A percentile compares a stretch with the other conserved stretches of the same genome.
Evolutionary conservation across 2,888 invertebrate species (phyloP).

Genomic region (Tiphia femorata): DNA sequence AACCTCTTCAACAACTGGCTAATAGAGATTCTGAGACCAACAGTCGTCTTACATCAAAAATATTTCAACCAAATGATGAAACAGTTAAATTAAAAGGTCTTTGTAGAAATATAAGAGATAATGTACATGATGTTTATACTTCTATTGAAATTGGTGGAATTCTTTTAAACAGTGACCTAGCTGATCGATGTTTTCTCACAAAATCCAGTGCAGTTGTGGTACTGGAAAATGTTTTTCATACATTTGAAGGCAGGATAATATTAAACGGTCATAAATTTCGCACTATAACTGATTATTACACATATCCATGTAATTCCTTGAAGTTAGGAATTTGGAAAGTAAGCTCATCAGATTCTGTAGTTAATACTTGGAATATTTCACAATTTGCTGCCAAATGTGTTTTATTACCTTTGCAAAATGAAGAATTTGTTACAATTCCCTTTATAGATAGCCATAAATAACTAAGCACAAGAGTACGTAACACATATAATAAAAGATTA

Average conservation of each 20-base stretch:
- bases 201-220: background rate
- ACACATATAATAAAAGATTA: no score
- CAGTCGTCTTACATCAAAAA: no score
- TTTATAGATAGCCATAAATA: no score
- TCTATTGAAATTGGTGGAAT: no score
- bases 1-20: no score
- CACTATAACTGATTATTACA: conserved; percentile 3
- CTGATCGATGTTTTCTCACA: conserved; percentile 3
- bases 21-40: no score
- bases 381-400: conserved; percentile 4
- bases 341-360: background rate
- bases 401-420: conserved; percentile 3
- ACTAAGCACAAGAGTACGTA: no score
- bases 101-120: no score
- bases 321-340: background rate
- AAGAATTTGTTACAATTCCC: background rate
- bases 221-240: background rate
- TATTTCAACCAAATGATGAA: no score
- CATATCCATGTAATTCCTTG: conserved; percentile 1
- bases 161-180: conserved; percentile 1
- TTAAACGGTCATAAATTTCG: conserved; percentile 3
- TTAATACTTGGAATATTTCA: conserved; percentile 1
- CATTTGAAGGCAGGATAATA: conserved; percentile 1
- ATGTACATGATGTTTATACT: no score
- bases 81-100: no score